Conservation (phyloP, 2,888 invertebrate genomes). For the Lasius fuliginosus region DNA sequence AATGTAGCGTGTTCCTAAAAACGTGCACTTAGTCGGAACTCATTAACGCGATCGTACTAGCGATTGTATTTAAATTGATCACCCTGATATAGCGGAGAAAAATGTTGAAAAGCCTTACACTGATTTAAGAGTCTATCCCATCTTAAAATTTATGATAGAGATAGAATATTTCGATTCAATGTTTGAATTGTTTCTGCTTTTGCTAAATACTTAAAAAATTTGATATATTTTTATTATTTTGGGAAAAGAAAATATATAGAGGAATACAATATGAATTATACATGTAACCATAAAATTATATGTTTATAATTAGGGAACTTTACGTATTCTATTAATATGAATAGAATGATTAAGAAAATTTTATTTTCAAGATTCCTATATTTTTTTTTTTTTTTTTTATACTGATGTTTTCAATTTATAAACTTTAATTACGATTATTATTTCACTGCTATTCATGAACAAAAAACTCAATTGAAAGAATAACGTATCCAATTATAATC, state of each 20-base stretch:
- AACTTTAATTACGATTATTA: no score
- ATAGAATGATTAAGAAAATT: background rate
- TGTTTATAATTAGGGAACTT: background rate
- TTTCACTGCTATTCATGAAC: background rate
- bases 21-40: conserved; percentile 57
- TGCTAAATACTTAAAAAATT: background rate
- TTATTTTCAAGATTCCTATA: background rate
- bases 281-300: background rate
- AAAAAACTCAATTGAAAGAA: background rate
- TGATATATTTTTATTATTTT: background rate
- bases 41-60: conserved; percentile 56
- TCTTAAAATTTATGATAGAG: background rate
- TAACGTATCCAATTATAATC: background rate
- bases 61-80: conserved; percentile 42
- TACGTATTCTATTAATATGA: background rate
- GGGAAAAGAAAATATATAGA: background rate
- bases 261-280: background rate
- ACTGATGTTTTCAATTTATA: background rate
- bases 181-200: background rate
- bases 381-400: background rate
- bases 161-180: background rate
- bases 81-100: conserved; percentile 1
- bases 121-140: background rate
- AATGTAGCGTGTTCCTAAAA: conserved; percentile 59
- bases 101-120: conserved; percentile 3